Base-by-base conservation (phyloP, 1,140 invertebrate genomes). In the Danaus melanippus region DNA sequence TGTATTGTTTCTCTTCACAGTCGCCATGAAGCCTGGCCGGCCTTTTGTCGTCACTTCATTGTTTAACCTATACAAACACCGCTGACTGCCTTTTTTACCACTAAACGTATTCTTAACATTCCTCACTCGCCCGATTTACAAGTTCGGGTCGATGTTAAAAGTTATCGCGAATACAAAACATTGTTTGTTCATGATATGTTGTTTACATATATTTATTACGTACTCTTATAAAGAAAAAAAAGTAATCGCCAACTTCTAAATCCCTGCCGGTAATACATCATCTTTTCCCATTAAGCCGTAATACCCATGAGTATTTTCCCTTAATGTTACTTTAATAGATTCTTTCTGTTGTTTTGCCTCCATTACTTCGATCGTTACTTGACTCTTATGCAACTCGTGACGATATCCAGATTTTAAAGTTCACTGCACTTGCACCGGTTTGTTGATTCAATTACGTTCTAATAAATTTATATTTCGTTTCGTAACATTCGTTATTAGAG, bases 301-400 rank as follows among this genome's bases (percentile, higher is more conserved):
- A 10, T 46, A 46, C 9, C 9, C 12, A 12, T 4, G n/a, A 11
- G 15, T 15, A 63, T 17, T 60, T 53, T 48, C 68, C 66, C 64
- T 32, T 76, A 74, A 79, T 78, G 63, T 66, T 66, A 67, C 67
- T 74, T 71, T 73, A 74, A 76, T 71, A 68, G 71, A 69, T 69
- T 70, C 61, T 63, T 46, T 69, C 67, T 69, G 58, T 71, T 68
- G 67, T 74, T 83, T 76, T 67, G 63, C 73, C 64, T 79, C 71
- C 74, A 73, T 79, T 70, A 71, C 63, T 60, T 76, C 76, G 76
- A 83, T 78, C 79, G 74, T 74, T 69, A 71, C 71, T 81, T 79
- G 66, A 53, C 47, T 54, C 62, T 62, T 80, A 76, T 77, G 71
- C 72, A 80, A 80, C 68, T 74, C 44, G 39, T 50, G 42, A 42